Evolutionary conservation across 2,888 invertebrate species (phyloP), one percentile per base, ranked within the genome.

Genomic region (Hymenopus coronatus): DNA sequence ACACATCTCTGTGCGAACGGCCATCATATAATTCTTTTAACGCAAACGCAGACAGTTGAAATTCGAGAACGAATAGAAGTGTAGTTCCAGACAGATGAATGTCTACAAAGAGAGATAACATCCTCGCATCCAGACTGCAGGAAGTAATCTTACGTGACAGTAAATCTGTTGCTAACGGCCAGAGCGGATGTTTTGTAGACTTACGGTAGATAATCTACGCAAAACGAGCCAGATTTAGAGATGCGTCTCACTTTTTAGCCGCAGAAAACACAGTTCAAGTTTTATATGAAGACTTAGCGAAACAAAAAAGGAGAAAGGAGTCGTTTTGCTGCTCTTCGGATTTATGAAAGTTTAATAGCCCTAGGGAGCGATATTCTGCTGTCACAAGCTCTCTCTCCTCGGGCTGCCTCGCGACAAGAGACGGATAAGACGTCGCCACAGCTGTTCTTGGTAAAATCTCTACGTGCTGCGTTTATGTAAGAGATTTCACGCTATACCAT

Each of bases 261-360:
- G 54, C 54, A 70, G 54, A 70, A 70, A 70, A 70, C 54, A 70
- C 54, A 70, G 54, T 70, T 70, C 54, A 70, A 70, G 54, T 70
- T 70, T 70, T 70, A 70, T 70, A 70, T 70, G 54, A 70, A 70
- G 54, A 70, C 54, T 70, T 70, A 70, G 54, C 54, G 54, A 70
- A 70, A 70, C 15, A 70, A 70, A 70, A 25, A 70, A 70, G 40
- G 40, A 40, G 40, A 40, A 40, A 40, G 12, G 54, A 70, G 54
- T 70, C 54, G 54, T 70, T 70, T 70, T 70, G 54, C 54, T 70
- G 54, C 54, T 70, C 54, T 85, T 85, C 85, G 85, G 46, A 85
- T 85, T 85, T 85, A 85, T 85, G 85, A 85, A 85, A 85, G 85
- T 85, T 85, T 85, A 85, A 85, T 85, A 85, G 85, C 85, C 46